These are phyloP conservation scores for Tuta absoluta DNA, from an alignment of 2,888 invertebrate species.

Conservation along the genomic window DNA sequence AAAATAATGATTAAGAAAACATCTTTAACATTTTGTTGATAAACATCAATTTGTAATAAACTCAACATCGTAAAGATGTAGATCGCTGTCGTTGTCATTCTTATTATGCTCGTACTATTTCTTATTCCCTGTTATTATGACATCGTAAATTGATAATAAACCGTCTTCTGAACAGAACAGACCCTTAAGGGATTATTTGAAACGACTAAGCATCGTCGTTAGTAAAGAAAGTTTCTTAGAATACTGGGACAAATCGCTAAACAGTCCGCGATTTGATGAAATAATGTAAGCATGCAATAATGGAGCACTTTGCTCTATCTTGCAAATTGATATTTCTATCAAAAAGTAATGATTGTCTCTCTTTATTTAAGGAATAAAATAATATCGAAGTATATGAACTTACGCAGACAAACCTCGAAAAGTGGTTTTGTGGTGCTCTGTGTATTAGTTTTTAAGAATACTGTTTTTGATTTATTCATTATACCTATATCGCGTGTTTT, in stretches of 20 bases:
- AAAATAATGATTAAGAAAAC: too few species aligned
- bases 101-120: constrained; percentile 7
- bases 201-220: constrained; percentile 36
- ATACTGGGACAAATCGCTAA: constrained; percentile 25
- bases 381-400: too few species aligned
- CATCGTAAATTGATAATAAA: constrained; percentile 44
- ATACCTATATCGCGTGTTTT: too few species aligned
- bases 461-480: too few species aligned
- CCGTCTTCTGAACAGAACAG: constrained; percentile 35
- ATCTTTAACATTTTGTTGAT: neutral
- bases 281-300: constrained; percentile 16
- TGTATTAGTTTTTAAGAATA: too few species aligned
- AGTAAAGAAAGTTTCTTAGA: constrained; percentile 36
- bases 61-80: neutral
- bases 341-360: neutral
- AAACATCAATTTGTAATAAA: neutral
- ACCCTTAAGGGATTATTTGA: constrained; percentile 36
- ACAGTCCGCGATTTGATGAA: constrained; percentile 15
- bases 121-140: constrained; percentile 36
- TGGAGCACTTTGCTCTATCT: neutral
- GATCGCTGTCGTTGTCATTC: neutral
- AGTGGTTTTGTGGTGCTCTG: too few species aligned
- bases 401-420: too few species aligned
- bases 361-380: too few species aligned
- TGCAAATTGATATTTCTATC: constrained; percentile 6